Percentiles rank a stretch among this genome's conserved stretches.
These are phyloP conservation scores for Yponomeuta plumbellus DNA, from an alignment of 2,888 invertebrate genomes.

Conservation along the genomic window DNA sequence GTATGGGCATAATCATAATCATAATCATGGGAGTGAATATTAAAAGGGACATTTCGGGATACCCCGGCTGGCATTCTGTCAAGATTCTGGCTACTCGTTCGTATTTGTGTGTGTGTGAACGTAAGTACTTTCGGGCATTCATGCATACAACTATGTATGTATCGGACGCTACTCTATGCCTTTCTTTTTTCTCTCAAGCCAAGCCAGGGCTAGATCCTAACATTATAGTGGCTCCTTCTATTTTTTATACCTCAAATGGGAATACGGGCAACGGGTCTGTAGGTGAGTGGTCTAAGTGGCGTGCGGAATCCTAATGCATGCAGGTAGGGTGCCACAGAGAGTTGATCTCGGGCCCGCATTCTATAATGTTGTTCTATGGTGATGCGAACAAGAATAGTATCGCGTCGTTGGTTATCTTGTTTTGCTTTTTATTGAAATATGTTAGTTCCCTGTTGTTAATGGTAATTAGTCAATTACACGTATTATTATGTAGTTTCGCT, in stretches of 20 bases:
- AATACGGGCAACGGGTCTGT: constrained; percentile 76
- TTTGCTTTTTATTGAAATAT: constrained; percentile 2
- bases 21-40: no score
- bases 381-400: constrained; percentile 6
- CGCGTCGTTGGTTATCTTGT: background rate
- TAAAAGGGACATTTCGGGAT: no score
- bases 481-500: background rate
- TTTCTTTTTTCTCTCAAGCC: constrained; percentile 28
- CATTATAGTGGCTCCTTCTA: constrained; percentile 56
- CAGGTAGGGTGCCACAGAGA: constrained; percentile 48
- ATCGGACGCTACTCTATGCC: constrained; percentile 35
- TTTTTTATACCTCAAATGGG: constrained; percentile 65
- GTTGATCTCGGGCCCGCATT: constrained; percentile 34
- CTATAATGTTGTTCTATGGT: constrained; percentile 16
- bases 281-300: constrained; percentile 63
- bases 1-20: no score
- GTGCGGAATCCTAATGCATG: constrained; percentile 67
- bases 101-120: no score
- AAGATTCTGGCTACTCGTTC: no score
- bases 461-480: background rate
- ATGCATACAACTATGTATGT: no score
- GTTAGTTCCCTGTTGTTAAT: background rate
- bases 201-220: constrained; percentile 52
- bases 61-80: no score
- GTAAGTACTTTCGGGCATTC: no score